Percentiles rank a stretch among this genome's conserved stretches.
phyloP scores from a whole-genome alignment of 2,113 vertebrate genomes.

The Origma solitaria region DNA sequence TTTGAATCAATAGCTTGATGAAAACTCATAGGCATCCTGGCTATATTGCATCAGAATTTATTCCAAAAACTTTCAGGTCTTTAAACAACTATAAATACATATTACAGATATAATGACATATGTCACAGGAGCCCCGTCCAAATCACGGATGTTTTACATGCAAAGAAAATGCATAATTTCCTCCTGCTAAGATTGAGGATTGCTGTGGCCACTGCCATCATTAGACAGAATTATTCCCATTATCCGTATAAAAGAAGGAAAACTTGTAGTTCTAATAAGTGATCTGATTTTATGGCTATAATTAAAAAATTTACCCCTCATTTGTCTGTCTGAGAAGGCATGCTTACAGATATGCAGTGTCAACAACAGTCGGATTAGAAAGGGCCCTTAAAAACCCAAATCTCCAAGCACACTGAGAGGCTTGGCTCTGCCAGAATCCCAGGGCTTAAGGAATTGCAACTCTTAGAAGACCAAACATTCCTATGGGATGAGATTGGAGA shows the following conservation, averaged over 20 bases:
- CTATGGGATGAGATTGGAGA: not conserved
- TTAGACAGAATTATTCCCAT: not conserved
- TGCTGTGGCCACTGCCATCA: not conserved
- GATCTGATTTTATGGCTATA: not conserved
- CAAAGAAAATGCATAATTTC: not conserved
- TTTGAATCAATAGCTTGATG: constrained; percentile 30
- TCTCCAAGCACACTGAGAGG: not conserved
- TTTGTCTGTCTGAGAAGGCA: not conserved
- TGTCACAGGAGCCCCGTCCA: not conserved
- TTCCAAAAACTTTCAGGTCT: not conserved
- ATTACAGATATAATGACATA: not conserved
- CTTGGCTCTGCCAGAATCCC: not conserved
- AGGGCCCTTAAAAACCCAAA: not conserved
- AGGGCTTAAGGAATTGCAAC: not conserved
- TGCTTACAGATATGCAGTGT: not conserved
- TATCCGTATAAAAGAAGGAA: not conserved
- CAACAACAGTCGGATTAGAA: not conserved
- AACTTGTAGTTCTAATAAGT: not conserved
- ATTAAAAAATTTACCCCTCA: not conserved
- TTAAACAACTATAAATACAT: not conserved
- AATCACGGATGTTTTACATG: not conserved
- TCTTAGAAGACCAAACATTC: not conserved
- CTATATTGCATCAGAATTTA: not conserved
- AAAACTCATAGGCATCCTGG: not conserved
- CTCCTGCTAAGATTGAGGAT: not conserved